A percentile compares a stretch with the other conserved stretches of the same genome.
These are phyloP conservation scores for Lepidostoma basale DNA, from an alignment of 1,140 invertebrate genomes.

Conservation along the genomic window DNA sequence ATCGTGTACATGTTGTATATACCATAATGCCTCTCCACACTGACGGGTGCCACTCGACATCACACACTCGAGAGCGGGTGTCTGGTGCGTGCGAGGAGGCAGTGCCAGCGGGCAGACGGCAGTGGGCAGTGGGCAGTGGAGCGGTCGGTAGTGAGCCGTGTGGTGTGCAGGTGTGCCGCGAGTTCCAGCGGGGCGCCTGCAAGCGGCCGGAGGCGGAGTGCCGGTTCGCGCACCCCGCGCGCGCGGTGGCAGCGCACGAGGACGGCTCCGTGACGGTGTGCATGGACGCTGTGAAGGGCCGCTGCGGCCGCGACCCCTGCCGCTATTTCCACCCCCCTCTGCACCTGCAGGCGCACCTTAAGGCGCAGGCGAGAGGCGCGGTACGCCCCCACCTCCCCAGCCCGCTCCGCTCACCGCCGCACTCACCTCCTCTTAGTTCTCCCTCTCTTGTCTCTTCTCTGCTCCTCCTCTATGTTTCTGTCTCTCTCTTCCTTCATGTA, in stretches of 20 bases:
- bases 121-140: background rate
- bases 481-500: background rate
- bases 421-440: too few relatives aligned
- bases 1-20: too few relatives aligned
- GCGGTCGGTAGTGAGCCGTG: slow-evolving; percentile 46
- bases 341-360: slow-evolving; percentile 98
- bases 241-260: slow-evolving; percentile 89
- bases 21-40: too few relatives aligned
- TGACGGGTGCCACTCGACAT: too few relatives aligned
- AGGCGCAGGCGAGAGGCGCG: slow-evolving; percentile 95
- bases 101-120: background rate
- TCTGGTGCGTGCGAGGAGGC: slow-evolving; percentile 45
- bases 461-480: background rate
- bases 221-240: slow-evolving; percentile 96
- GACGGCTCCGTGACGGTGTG: slow-evolving; percentile 97
- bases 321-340: slow-evolving; percentile 97
- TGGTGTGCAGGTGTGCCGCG: slow-evolving; percentile 89
- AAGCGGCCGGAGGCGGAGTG: slow-evolving; percentile 94
- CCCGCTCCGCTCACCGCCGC: slow-evolving; percentile 35
- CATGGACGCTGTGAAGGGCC: slow-evolving; percentile 98
- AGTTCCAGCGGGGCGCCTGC: slow-evolving; percentile 96
- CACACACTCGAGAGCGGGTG: background rate
- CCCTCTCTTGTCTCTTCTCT: slow-evolving; percentile 20
- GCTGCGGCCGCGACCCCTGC: slow-evolving; percentile 94
- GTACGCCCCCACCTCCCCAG: slow-evolving; percentile 70